These are phyloP conservation scores for Drosophila littoralis DNA, from an alignment of 1,140 invertebrate species.

Conservation along the genomic window DNA sequence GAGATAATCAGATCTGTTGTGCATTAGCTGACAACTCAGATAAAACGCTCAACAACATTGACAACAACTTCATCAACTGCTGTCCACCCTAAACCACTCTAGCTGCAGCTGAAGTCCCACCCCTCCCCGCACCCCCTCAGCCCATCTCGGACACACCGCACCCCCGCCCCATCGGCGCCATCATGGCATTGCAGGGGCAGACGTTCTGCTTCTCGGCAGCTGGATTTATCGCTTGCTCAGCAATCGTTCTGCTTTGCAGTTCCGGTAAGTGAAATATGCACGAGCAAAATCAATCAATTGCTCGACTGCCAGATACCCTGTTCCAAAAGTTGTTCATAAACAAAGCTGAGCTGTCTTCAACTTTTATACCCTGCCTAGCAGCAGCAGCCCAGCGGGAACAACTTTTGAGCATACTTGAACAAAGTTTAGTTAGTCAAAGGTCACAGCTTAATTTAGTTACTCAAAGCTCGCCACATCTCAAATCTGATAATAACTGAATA, in stretches of 20 bases:
- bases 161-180: neutral
- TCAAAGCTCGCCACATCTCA: too few species aligned
- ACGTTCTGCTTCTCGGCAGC: conserved; percentile 71
- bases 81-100: neutral
- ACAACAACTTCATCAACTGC: conserved; percentile 44
- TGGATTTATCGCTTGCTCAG: conserved; percentile 84
- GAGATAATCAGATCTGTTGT: conserved; percentile 13
- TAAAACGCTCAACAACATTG: conserved; percentile 31
- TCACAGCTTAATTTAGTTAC: too few species aligned
- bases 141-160: too few species aligned
- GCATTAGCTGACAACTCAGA: conserved; percentile 18
- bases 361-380: too few species aligned
- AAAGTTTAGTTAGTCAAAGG: too few species aligned
- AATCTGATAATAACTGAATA: too few species aligned
- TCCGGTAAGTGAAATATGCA: conserved; percentile 84
- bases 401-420: too few species aligned
- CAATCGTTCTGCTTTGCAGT: conserved; percentile 84
- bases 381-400: too few species aligned
- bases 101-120: too few species aligned
- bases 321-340: too few species aligned
- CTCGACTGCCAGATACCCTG: conserved; percentile 3
- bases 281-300: conserved; percentile 27
- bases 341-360: too few species aligned
- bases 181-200: conserved; percentile 71
- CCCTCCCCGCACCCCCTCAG: neutral